Percentiles rank a stretch among this genome's conserved stretches.
Conservation (phyloP, 2,113 vertebrate genomes). For the Silurus meridionalis region DNA sequence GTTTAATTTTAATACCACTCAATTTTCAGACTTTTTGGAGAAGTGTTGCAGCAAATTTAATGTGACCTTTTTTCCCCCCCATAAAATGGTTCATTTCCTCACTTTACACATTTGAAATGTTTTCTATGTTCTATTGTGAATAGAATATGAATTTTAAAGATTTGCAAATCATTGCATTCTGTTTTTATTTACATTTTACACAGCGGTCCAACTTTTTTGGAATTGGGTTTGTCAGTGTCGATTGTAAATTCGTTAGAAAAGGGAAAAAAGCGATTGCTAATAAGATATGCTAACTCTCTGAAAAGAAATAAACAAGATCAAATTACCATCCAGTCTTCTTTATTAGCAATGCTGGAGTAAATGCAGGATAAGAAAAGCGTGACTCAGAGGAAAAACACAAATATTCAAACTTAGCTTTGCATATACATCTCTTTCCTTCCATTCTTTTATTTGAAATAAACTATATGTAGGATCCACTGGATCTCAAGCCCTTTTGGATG, state of each 20-base stretch:
- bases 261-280: neutral
- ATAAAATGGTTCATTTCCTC: too few relatives aligned
- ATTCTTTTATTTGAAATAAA: neutral
- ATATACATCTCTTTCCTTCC: constrained; percentile 33
- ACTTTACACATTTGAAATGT: too few relatives aligned
- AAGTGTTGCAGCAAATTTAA: too few relatives aligned
- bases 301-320: constrained; percentile 49
- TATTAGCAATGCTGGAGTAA: constrained; percentile 23
- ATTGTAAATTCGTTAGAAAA: constrained; percentile 7
- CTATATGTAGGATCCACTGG: constrained; percentile 1
- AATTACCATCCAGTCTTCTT: constrained; percentile 43
- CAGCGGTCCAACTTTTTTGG: too few relatives aligned
- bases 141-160: too few relatives aligned
- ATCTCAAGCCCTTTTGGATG: constrained; percentile 50
- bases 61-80: too few relatives aligned
- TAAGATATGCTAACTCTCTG: neutral
- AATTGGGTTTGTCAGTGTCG: too few relatives aligned
- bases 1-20: too few relatives aligned
- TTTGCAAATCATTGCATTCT: too few relatives aligned
- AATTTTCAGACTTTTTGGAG: too few relatives aligned
- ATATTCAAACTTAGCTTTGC: constrained; percentile 8
- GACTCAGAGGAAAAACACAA: constrained; percentile 36
- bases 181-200: too few relatives aligned
- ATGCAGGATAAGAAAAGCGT: constrained; percentile 31
- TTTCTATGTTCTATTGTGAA: too few relatives aligned